Conservation (phyloP, 2,113 vertebrate genomes). For the Myxocyprinus asiaticus region DNA sequence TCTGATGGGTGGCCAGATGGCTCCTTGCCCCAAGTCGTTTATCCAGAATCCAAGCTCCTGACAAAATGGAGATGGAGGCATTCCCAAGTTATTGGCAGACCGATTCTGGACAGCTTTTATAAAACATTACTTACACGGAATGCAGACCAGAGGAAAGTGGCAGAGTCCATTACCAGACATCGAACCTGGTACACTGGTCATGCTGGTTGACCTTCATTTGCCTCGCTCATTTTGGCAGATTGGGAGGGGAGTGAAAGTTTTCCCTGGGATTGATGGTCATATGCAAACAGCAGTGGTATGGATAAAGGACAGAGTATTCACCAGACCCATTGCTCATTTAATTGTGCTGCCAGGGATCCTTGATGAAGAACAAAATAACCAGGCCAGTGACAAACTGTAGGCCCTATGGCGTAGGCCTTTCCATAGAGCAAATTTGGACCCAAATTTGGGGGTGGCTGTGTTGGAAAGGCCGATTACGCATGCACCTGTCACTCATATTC, state of each 20-base stretch:
- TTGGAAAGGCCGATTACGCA: too few relatives aligned
- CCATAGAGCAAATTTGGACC: not conserved
- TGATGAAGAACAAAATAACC: not conserved
- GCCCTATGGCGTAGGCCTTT: not conserved
- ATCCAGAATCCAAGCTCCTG: not conserved
- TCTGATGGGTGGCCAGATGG: not conserved
- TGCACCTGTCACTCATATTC: too few relatives aligned
- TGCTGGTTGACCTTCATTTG: not conserved
- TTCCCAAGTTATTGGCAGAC: not conserved
- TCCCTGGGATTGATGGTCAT: not conserved
- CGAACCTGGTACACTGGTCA: not conserved
- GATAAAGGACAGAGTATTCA: not conserved
- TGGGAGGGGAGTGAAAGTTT: not conserved
- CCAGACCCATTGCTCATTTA: not conserved
- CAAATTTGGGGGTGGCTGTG: not conserved
- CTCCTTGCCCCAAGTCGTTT: not conserved
- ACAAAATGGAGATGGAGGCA: not conserved
- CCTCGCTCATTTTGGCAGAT: not conserved
- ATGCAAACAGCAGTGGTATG: not conserved
- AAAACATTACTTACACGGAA: not conserved
- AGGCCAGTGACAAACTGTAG: not conserved
- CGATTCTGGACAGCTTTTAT: conserved; percentile 5
- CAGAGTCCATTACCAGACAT: not conserved
- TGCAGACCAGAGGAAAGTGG: not conserved
- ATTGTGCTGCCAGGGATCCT: not conserved